A percentile compares a stretch with the other conserved stretches of the same genome.
phyloP scores from a whole-genome alignment of 2,113 vertebrate species.

The Sylvietta virens region DNA sequence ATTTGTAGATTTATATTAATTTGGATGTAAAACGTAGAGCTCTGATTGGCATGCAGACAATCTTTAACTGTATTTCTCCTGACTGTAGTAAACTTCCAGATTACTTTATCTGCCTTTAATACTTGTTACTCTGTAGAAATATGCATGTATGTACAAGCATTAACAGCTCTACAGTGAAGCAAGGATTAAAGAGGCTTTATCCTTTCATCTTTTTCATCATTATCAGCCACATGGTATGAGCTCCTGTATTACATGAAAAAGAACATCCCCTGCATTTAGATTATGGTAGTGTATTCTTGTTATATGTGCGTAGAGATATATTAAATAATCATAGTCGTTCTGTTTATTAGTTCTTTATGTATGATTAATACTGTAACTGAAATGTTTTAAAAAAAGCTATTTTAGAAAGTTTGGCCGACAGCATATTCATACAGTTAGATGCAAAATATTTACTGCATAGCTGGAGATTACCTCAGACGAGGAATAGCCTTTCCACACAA shows the following conservation, averaged over 20 bases:
- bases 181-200: slow-evolving; percentile 30
- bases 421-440: not conserved
- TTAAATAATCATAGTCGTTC: not conserved
- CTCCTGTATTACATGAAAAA: not conserved
- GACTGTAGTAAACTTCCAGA: not conserved
- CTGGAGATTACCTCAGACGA: not conserved
- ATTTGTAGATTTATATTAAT: not conserved
- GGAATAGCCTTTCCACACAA: not conserved
- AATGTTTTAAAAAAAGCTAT: not conserved
- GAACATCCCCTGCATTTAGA: not conserved
- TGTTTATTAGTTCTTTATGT: not conserved
- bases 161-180: not conserved
- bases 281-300: not conserved
- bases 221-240: not conserved
- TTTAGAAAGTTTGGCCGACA: not conserved
- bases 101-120: not conserved
- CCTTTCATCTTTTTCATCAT: slow-evolving; percentile 24
- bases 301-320: not conserved
- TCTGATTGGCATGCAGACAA: not conserved
- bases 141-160: slow-evolving; percentile 13
- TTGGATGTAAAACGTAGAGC: not conserved
- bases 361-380: not conserved
- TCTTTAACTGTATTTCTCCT: not conserved
- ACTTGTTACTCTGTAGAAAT: not conserved
- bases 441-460: not conserved